These are phyloP conservation scores for Latrodectus elegans DNA, from an alignment of 2,888 invertebrate genomes.

Conservation along the genomic window DNA sequence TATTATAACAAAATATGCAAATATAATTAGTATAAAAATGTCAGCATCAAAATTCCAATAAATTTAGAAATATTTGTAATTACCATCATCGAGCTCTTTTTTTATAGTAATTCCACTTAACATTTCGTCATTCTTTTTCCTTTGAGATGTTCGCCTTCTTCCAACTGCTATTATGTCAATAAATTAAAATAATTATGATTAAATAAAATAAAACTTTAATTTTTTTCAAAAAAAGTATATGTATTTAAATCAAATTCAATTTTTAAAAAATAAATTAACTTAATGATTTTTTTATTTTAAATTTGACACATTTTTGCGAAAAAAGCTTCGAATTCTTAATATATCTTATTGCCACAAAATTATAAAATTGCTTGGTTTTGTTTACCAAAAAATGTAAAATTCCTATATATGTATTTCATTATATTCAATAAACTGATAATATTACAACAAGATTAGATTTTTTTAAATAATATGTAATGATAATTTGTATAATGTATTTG, in stretches of 20 bases:
- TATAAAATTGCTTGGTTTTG: too few relatives aligned
- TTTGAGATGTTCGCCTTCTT: background rate
- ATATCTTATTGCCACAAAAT: too few relatives aligned
- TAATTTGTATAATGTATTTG: too few relatives aligned
- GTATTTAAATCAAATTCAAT: background rate
- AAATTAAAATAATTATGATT: background rate
- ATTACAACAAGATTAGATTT: too few relatives aligned
- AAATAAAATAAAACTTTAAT: background rate
- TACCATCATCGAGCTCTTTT: background rate
- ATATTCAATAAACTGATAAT: too few relatives aligned
- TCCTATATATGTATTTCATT: too few relatives aligned
- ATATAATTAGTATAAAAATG: background rate
- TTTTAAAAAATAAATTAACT: background rate
- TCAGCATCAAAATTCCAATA: background rate
- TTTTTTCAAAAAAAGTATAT: too few relatives aligned
- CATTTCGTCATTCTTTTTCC: background rate
- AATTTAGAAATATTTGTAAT: background rate
- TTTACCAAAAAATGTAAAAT: too few relatives aligned
- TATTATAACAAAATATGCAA: background rate
- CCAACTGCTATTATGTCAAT: background rate
- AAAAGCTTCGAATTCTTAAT: too few relatives aligned
- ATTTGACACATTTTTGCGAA: too few relatives aligned
- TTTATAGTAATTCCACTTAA: background rate
- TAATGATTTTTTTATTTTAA: background rate
- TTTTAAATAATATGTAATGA: too few relatives aligned